Percentiles rank a stretch among this genome's conserved stretches.
Conservation (phyloP, 1,140 invertebrate genomes). For the Lysiphlebus fabarum region DNA sequence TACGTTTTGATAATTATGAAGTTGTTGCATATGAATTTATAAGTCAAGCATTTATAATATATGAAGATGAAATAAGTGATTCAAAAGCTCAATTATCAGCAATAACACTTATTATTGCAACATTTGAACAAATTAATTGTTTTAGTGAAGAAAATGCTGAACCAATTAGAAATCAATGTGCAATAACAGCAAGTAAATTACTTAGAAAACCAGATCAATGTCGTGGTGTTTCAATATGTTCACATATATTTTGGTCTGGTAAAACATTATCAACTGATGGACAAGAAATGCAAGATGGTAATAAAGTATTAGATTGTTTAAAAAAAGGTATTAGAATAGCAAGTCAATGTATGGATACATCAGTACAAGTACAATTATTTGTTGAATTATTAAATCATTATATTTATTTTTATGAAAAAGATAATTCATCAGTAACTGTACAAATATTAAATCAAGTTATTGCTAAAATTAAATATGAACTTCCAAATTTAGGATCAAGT, state of each 20-base stretch:
- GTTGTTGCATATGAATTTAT: slow-evolving; percentile 98
- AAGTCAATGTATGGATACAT: slow-evolving; percentile 96
- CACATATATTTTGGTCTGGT: slow-evolving; percentile 96
- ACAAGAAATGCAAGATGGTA: slow-evolving; percentile 83
- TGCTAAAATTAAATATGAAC: slow-evolving; percentile 85
- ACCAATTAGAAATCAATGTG: slow-evolving; percentile 91
- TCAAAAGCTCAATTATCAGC: slow-evolving; percentile 95
- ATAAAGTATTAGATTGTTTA: slow-evolving; percentile 89
- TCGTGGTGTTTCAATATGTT: slow-evolving; percentile 83
- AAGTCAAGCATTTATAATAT: slow-evolving; percentile 95
- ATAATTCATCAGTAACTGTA: slow-evolving; percentile 73
- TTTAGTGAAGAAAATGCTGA: slow-evolving; percentile 97
- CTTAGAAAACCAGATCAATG: slow-evolving; percentile 98
- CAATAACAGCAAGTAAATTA: slow-evolving; percentile 89
- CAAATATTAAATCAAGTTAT: slow-evolving; percentile 83
- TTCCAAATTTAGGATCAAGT: slow-evolving; percentile 87
- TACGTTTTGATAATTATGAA: slow-evolving; percentile 91
- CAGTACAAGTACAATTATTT: slow-evolving; percentile 92
- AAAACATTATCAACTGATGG: slow-evolving; percentile 67
- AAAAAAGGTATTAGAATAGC: slow-evolving; percentile 94
- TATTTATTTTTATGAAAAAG: slow-evolving; percentile 91
- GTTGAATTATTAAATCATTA: slow-evolving; percentile 94
- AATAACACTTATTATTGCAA: slow-evolving; percentile 92
- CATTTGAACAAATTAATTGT: slow-evolving; percentile 90
- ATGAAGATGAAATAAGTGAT: slow-evolving; percentile 98